phyloP scores from a whole-genome alignment of 1,140 invertebrate genomes.

The Ceratosolen solmsi region DNA sequence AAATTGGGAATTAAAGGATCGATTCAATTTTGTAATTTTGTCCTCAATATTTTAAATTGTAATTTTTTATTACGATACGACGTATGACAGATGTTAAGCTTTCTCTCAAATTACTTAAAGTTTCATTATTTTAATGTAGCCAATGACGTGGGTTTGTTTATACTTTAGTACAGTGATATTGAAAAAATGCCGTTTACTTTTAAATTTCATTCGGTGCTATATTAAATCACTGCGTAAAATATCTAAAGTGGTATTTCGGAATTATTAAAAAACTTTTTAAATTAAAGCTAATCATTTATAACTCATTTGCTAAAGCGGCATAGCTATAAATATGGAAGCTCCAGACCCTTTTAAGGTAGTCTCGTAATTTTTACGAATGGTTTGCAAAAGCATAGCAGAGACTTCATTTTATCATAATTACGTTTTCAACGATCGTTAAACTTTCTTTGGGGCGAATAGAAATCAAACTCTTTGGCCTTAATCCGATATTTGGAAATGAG shows the following conservation, averaged over 20 bases:
- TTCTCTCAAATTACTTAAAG: no score
- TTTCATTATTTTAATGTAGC: no score
- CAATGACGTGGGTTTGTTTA: no score
- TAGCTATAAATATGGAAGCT: neutral
- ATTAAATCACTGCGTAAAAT: no score
- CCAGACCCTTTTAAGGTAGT: neutral
- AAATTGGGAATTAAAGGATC: no score
- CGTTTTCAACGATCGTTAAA: neutral
- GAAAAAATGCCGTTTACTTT: no score
- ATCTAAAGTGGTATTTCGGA: neutral
- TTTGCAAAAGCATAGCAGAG: neutral
- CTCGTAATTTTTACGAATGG: slow-evolving; percentile 2
- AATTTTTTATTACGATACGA: no score
- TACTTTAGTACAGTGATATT: no score
- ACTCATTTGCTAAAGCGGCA: neutral
- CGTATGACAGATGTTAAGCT: no score
- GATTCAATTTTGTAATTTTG: no score
- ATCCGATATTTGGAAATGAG: slow-evolving; percentile 31
- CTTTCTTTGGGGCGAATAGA: neutral
- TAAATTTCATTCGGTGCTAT: no score
- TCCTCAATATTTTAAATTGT: no score
- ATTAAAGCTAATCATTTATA: neutral
- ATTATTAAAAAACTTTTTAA: neutral
- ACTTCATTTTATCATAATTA: slow-evolving; percentile 5
- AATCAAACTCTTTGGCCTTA: slow-evolving; percentile 21